Percentiles rank a stretch among this genome's conserved stretches.
These are phyloP conservation scores for Plotosus lineatus DNA, from an alignment of 2,113 vertebrate genomes.

Conservation along the genomic window DNA sequence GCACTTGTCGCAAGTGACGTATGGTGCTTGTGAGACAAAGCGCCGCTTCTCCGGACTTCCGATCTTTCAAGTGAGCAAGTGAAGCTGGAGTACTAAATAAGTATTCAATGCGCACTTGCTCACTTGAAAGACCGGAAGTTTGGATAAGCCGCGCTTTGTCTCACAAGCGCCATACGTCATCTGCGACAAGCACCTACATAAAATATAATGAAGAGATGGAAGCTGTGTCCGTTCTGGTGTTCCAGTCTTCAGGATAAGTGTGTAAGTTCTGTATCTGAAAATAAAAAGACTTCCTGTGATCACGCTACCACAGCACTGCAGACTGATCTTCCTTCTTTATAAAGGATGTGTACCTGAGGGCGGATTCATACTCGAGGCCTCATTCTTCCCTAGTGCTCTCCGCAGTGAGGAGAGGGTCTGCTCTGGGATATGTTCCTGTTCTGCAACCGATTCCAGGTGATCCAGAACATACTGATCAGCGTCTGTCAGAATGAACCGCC, in stretches of 20 bases:
- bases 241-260: background rate
- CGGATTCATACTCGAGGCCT: background rate
- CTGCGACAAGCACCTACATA: no score
- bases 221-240: no score
- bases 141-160: no score
- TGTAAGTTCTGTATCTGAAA: background rate
- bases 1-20: no score
- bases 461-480: slow-evolving; percentile 81
- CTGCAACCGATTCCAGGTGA: slow-evolving; percentile 79
- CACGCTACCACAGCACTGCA: background rate
- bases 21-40: no score
- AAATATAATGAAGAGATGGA: no score
- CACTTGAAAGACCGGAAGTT: no score
- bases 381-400: slow-evolving; percentile 48
- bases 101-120: no score
- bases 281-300: background rate
- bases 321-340: background rate
- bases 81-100: no score
- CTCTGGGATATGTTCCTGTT: slow-evolving; percentile 68
- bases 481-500: slow-evolving; percentile 82
- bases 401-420: slow-evolving; percentile 76
- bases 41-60: no score
- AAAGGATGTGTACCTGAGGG: background rate
- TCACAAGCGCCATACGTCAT: no score
- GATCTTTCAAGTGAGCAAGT: no score